These are phyloP conservation scores for Cryptophagus acutangulus DNA, from an alignment of 2,888 invertebrate species.

Conservation along the genomic window DNA sequence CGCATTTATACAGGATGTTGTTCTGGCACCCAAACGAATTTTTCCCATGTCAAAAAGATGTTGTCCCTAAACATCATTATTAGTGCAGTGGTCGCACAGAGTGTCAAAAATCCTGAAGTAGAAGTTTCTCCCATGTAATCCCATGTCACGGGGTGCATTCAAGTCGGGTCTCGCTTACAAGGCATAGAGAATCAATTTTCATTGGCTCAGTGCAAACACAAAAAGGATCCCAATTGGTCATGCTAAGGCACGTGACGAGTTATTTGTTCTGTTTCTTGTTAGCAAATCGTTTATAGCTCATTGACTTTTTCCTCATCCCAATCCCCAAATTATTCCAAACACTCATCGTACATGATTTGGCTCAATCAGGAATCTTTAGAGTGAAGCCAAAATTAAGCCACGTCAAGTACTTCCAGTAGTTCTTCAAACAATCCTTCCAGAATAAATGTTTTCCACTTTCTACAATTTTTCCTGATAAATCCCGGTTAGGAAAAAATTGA, in stretches of 20 bases:
- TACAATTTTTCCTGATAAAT: constrained; percentile 3
- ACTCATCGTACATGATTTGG: too few species aligned
- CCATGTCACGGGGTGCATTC: constrained; percentile 43
- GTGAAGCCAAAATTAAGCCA: too few species aligned
- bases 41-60: constrained; percentile 1
- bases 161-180: constrained; percentile 43
- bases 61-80: constrained; percentile 1
- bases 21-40: too few species aligned
- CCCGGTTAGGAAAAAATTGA: constrained; percentile 12
- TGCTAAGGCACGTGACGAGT: constrained; percentile 56
- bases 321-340: too few species aligned
- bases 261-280: constrained; percentile 21
- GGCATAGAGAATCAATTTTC: constrained; percentile 43
- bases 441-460: too few species aligned
- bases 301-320: too few species aligned
- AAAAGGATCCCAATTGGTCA: constrained; percentile 50
- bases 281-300: constrained; percentile 29
- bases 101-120: constrained; percentile 8
- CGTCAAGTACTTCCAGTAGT: too few species aligned
- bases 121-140: constrained; percentile 50
- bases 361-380: too few species aligned
- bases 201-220: constrained; percentile 35
- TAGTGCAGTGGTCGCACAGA: not conserved
- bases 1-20: too few species aligned
- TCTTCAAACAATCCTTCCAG: too few species aligned